Evolutionary conservation across 1,140 invertebrate genomes (phyloP).

Genomic region (Diorhabda sublineata): DNA sequence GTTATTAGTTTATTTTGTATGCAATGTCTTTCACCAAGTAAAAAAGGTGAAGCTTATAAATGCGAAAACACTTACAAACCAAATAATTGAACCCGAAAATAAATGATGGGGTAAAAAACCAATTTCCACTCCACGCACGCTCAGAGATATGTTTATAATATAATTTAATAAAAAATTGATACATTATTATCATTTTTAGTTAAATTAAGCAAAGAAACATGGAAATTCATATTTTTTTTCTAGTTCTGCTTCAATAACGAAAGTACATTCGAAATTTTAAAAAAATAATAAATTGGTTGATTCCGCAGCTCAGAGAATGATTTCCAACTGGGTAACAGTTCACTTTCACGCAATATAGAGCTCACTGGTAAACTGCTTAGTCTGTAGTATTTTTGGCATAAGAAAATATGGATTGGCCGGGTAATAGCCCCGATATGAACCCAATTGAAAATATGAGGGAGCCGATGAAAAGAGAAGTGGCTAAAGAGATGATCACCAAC

Average conservation of each 20-base stretch:
- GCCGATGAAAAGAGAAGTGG: conserved; percentile 11
- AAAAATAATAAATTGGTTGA: background rate
- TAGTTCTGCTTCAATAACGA: too few species aligned
- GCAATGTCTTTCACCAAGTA: background rate
- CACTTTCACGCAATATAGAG: background rate
- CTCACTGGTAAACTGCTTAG: background rate
- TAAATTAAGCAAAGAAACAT: background rate
- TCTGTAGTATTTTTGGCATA: background rate
- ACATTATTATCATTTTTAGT: background rate
- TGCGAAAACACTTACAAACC: background rate
- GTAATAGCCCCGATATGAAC: background rate
- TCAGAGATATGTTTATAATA: background rate
- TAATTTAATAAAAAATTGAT: background rate
- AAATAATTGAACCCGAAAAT: background rate
- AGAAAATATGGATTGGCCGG: conserved; percentile 3
- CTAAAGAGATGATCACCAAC: conserved; percentile 7
- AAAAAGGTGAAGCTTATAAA: background rate
- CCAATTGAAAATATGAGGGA: conserved; percentile 10
- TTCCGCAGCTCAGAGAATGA: background rate
- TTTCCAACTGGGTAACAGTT: background rate
- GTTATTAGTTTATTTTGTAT: background rate
- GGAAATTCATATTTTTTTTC: background rate
- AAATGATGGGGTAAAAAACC: background rate
- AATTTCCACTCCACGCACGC: background rate
- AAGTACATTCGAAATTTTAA: too few species aligned